These are phyloP conservation scores for Semaprochilodus insignis DNA, from an alignment of 2,797 vertebrate genomes.

Conservation along the genomic window DNA sequence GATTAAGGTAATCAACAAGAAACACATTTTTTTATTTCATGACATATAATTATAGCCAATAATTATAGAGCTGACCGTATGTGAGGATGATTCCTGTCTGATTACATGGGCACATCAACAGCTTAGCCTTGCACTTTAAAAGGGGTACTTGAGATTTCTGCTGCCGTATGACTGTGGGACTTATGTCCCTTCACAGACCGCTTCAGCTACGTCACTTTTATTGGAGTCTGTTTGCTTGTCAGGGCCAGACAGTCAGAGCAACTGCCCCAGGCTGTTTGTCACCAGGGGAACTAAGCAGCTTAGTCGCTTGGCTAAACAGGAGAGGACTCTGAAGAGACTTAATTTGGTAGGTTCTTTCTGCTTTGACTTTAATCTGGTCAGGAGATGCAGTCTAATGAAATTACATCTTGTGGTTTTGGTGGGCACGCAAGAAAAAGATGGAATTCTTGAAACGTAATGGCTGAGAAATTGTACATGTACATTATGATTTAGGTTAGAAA, in stretches of 20 bases:
- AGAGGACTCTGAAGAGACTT: constrained; percentile 23
- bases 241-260: constrained; percentile 6
- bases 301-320: constrained; percentile 29
- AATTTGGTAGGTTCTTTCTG: constrained; percentile 31
- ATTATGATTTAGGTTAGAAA: not conserved
- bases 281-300: constrained; percentile 35
- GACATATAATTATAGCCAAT: too few species aligned
- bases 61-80: too few species aligned
- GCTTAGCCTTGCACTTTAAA: not conserved
- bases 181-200: not conserved
- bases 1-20: too few species aligned
- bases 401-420: not conserved
- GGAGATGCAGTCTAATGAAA: constrained; percentile 9
- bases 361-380: constrained; percentile 18
- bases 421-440: not conserved
- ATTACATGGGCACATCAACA: not conserved
- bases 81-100: not conserved
- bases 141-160: not conserved
- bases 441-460: not conserved
- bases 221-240: constrained; percentile 9
- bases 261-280: not conserved
- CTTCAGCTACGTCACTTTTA: not conserved
- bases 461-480: not conserved
- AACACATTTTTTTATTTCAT: too few species aligned
- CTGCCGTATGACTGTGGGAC: not conserved